Percentiles rank a stretch among this genome's conserved stretches.
phyloP scores from a whole-genome alignment of 2,888 invertebrate species.

The Diplolepis rosae region DNA sequence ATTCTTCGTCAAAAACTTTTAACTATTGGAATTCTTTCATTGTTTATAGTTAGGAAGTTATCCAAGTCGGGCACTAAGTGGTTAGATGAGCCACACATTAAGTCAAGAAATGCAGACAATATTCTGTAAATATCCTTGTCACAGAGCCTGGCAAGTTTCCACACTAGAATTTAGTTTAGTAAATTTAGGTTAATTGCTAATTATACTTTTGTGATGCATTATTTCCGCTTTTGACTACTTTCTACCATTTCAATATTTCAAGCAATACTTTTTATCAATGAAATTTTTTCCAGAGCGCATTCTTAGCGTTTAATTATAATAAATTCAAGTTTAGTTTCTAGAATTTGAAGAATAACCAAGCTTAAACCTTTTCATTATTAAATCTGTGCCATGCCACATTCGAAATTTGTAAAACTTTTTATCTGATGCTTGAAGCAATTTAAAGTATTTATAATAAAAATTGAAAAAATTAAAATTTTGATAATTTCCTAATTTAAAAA shows the following conservation, averaged over 20 bases:
- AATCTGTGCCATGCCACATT: too few relatives aligned
- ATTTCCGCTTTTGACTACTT: not conserved
- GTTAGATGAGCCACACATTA: slow-evolving; percentile 48
- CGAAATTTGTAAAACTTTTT: too few relatives aligned
- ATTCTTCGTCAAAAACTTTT: too few relatives aligned
- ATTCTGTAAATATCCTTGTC: slow-evolving; percentile 52
- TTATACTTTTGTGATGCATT: slow-evolving; percentile 36
- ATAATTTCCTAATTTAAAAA: too few relatives aligned
- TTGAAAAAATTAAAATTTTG: too few relatives aligned
- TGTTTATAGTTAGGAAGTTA: too few relatives aligned
- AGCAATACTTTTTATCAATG: not conserved
- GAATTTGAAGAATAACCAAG: not conserved
- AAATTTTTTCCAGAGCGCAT: not conserved
- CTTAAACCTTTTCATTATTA: too few relatives aligned
- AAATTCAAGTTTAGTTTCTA: not conserved
- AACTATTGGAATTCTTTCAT: too few relatives aligned
- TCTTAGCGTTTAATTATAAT: not conserved
- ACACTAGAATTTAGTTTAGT: slow-evolving; percentile 57
- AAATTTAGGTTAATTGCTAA: slow-evolving; percentile 53
- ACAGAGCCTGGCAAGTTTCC: slow-evolving; percentile 57
- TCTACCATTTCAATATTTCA: not conserved
- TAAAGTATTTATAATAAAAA: too few relatives aligned
- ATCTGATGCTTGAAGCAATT: too few relatives aligned
- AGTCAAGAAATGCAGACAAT: slow-evolving; percentile 50
- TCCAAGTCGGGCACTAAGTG: too few relatives aligned